Percentiles rank a stretch among this genome's conserved stretches.
Evolutionary conservation across 2,113 vertebrate species (phyloP).

Genomic region (Malurus melanocephalus): DNA sequence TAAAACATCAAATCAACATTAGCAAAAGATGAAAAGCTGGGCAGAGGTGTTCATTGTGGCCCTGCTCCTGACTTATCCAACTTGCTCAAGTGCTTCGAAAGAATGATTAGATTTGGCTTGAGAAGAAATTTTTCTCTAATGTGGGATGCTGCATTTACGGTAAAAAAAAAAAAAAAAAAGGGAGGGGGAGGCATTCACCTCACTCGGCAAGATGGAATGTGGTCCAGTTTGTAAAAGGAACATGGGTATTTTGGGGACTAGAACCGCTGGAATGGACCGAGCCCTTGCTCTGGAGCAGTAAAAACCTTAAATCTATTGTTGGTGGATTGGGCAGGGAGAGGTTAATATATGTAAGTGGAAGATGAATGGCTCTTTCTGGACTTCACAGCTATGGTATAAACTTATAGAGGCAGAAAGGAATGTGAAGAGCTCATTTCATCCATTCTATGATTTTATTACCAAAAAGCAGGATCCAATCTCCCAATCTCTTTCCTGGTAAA

Average conservation of each 20-base stretch:
- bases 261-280: background rate
- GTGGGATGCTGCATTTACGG: background rate
- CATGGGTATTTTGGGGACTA: background rate
- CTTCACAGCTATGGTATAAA: background rate
- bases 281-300: background rate
- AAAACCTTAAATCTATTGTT: background rate
- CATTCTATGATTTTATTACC: background rate
- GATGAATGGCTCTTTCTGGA: background rate
- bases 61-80: background rate
- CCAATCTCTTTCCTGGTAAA: background rate
- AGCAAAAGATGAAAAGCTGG: background rate
- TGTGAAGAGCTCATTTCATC: background rate
- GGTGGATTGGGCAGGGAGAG: fast-evolving
- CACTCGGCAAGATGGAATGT: background rate
- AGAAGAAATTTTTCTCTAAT: background rate
- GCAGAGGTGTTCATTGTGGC: background rate
- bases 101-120: background rate
- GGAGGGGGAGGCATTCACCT: background rate
- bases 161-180: background rate
- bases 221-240: background rate
- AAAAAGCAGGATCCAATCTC: background rate
- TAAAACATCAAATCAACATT: background rate
- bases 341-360: background rate
- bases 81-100: background rate
- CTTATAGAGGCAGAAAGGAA: background rate